Evolutionary conservation across 2,113 vertebrate species (phyloP), one percentile per base, ranked within the genome.

Genomic region (Paraplagusia blochii): DNA sequence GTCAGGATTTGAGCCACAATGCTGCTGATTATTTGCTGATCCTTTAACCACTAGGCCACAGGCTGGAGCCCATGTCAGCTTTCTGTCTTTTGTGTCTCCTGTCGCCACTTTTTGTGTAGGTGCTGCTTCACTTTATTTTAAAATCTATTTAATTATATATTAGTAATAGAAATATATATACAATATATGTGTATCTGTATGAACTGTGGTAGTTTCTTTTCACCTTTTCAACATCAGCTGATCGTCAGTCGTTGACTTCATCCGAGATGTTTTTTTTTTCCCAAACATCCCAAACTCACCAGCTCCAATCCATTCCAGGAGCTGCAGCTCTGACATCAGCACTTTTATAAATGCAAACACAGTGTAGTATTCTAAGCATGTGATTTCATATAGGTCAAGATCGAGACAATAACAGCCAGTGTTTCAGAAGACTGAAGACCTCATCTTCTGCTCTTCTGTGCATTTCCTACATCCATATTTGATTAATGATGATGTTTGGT

Each of bases 181-280:
- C 38, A 56, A 29, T 14, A 18, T 66, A 18, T 56, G 50, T 66
- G 49, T 58, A 52, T 50, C 42, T 63, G 65, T 54, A 44, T 36
- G 73, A 80, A 34, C 35, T 49, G 53, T 53, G 54, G 73, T 43
- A 53, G 55, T 69, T 58, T 62, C 46, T 62, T 72, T 73, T 71
- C 77, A 60, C 64, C 58, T 57, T 79, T 80, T 80, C 74, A 79
- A 58, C 47, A 40, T 80, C 82, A 83, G 77, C 76, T 85, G 80
- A 84, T 75, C 59, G 14, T 74, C 68, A 71, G 63, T 62, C 66
- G 64, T 14, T 48, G 53, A 57, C 51, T 64, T 60, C 9, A 65
- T 72, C 53, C 29, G 42, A 76, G 53, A 46, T 56, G 48, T 44
- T 68, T 69, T 45, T 62, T 44, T 68, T 69, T 45, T 62, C 36